Percentiles rank a stretch among this genome's conserved stretches.
These are phyloP conservation scores for Drosophila infuscata DNA, from an alignment of 2,888 invertebrate species.

Conservation along the genomic window DNA sequence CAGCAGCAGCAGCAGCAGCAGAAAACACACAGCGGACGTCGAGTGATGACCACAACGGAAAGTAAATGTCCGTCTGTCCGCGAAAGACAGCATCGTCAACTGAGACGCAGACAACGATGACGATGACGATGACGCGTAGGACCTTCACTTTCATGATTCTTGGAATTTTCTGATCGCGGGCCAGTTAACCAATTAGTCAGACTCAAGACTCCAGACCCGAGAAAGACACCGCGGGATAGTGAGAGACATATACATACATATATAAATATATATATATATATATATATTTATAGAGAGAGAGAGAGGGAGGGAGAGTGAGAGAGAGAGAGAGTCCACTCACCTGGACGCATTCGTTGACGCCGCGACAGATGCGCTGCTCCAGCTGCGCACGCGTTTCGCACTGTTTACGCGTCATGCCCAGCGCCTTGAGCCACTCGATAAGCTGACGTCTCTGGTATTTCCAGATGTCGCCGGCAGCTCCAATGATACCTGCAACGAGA, in stretches of 20 bases:
- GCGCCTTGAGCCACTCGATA: conserved; percentile 89
- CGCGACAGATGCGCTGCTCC: conserved; percentile 88
- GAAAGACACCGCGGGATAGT: neutral
- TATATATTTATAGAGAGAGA: neutral
- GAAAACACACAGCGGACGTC: conserved; percentile 24
- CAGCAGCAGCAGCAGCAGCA: conserved; percentile 12
- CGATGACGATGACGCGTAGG: conserved; percentile 55
- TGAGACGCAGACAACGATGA: conserved; percentile 2
- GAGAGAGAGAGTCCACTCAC: conserved; percentile 55
- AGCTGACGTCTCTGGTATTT: conserved; percentile 92
- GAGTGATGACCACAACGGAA: conserved; percentile 70
- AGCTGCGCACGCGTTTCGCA: conserved; percentile 87
- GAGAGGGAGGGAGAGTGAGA: neutral
- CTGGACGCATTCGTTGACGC: conserved; percentile 88
- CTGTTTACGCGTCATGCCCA: conserved; percentile 89
- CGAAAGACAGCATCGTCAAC: conserved; percentile 17
- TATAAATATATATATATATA: no score
- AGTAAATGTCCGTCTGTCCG: conserved; percentile 55
- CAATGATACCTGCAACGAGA: conserved; percentile 90
- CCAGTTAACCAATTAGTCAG: conserved; percentile 51
- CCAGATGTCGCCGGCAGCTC: conserved; percentile 93
- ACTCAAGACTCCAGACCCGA: conserved; percentile 18
- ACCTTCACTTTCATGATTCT: conserved; percentile 70
- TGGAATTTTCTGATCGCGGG: conserved; percentile 51
- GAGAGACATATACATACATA: no score